Conservation (phyloP, 2,797 vertebrate genomes). For the Xenopus petersii region DNA sequence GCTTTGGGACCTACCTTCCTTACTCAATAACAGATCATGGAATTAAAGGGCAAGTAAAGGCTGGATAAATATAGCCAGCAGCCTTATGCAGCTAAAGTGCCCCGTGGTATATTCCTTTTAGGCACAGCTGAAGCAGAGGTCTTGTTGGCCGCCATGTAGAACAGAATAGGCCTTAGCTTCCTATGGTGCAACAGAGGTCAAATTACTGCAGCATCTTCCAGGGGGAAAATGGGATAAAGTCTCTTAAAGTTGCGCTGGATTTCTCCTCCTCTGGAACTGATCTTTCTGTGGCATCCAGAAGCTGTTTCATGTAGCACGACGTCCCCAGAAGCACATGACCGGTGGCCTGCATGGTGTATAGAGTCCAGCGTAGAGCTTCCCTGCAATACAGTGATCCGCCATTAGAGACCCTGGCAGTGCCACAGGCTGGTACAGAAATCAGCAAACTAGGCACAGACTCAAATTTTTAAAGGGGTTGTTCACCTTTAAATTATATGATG, state of each 20-base stretch:
- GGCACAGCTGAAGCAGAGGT: no score
- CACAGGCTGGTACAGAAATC: neutral
- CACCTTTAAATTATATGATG: no score
- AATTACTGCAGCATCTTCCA: slow-evolving; percentile 57
- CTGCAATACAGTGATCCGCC: slow-evolving; percentile 56
- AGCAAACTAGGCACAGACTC: no score
- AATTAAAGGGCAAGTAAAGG: no score
- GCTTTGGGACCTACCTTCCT: no score
- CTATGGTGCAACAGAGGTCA: neutral
- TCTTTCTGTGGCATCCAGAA: slow-evolving; percentile 78
- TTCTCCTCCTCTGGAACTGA: slow-evolving; percentile 44
- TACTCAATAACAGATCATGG: no score
- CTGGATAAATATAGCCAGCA: no score
- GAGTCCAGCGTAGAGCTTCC: slow-evolving; percentile 82
- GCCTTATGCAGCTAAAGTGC: no score
- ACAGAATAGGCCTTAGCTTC: neutral
- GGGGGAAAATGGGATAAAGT: slow-evolving; percentile 30
- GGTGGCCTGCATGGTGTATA: slow-evolving; percentile 86
- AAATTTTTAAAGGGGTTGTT: no score
- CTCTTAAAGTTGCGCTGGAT: slow-evolving; percentile 7
- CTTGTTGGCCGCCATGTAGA: no score
- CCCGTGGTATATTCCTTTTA: no score
- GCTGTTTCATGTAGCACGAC: slow-evolving; percentile 87
- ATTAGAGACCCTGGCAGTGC: neutral
- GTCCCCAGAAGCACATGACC: slow-evolving; percentile 88